Evolutionary conservation across 2,797 vertebrate genomes (phyloP).

Genomic region (Pelochelys cantorii): DNA sequence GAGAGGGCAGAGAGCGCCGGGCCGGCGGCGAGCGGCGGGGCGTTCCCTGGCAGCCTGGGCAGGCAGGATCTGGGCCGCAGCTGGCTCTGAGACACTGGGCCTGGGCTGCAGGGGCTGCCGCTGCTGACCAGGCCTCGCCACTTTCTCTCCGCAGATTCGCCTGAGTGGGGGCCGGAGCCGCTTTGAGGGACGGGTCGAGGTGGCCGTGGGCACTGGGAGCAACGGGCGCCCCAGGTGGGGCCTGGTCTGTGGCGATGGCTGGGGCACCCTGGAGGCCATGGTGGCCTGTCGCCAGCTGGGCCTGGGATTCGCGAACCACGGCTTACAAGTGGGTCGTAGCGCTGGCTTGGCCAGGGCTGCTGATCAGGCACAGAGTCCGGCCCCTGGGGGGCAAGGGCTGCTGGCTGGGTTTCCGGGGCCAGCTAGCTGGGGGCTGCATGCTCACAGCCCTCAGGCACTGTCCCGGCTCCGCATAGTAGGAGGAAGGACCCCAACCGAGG

Average conservation of each 20-base stretch:
- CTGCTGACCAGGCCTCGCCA: not conserved
- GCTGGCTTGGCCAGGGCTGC: not conserved
- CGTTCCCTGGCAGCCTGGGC: not conserved
- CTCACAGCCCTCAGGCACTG: slow-evolving; percentile 84
- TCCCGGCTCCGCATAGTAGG: slow-evolving; percentile 89
- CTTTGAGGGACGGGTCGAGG: slow-evolving; percentile 93
- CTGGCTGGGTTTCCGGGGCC: fast-evolving
- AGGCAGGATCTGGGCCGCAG: not conserved
- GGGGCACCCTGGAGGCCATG: slow-evolving; percentile 92
- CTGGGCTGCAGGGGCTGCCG: not conserved
- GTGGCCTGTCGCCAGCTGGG: slow-evolving; percentile 96
- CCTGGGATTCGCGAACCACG: slow-evolving; percentile 94
- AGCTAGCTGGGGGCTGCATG: not conserved
- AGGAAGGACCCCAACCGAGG: slow-evolving; percentile 87
- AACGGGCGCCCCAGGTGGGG: slow-evolving; percentile 89
- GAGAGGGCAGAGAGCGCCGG: not conserved
- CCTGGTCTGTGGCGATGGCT: slow-evolving; percentile 93
- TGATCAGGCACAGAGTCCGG: not conserved
- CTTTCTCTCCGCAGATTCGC: slow-evolving; percentile 87
- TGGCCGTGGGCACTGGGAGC: slow-evolving; percentile 78
- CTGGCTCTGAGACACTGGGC: not conserved
- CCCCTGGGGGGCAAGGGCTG: not conserved
- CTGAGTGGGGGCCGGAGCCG: slow-evolving; percentile 91
- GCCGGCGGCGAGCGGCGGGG: fast-evolving
- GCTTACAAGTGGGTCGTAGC: slow-evolving; percentile 90